A percentile compares a stretch with the other conserved stretches of the same genome.
Conservation (phyloP, 2,888 invertebrate genomes). For the Camponotus fellah region DNA sequence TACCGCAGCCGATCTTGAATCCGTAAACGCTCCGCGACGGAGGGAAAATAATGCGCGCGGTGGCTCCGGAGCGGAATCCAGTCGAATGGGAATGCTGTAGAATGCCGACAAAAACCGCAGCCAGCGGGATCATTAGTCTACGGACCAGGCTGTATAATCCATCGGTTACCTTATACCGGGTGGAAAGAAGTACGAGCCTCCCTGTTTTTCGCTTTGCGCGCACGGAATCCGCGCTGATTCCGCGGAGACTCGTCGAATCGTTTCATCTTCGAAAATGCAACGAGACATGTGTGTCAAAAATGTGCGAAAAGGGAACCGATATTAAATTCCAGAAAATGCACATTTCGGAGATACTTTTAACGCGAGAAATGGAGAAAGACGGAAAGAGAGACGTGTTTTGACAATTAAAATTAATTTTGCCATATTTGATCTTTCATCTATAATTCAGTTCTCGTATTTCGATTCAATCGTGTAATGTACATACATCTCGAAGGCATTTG, state of each 20-base stretch:
- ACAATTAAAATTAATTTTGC: neutral
- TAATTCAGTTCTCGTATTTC: slow-evolving; percentile 25
- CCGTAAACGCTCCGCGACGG: slow-evolving; percentile 49
- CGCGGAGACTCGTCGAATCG: slow-evolving; percentile 30
- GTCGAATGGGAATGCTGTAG: slow-evolving; percentile 86
- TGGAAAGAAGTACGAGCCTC: slow-evolving; percentile 68
- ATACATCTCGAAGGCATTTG: slow-evolving; percentile 11
- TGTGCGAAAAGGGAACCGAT: too few relatives aligned
- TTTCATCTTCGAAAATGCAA: slow-evolving; percentile 22
- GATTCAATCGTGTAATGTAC: slow-evolving; percentile 6
- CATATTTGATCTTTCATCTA: slow-evolving; percentile 7
- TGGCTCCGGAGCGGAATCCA: slow-evolving; percentile 77
- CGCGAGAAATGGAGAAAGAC: neutral
- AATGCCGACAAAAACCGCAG: slow-evolving; percentile 85
- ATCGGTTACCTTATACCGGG: slow-evolving; percentile 81
- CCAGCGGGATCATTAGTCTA: slow-evolving; percentile 85
- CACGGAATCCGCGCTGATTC: slow-evolving; percentile 4
- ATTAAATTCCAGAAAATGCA: neutral
- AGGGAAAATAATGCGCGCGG: slow-evolving; percentile 73
- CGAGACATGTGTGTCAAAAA: neutral
- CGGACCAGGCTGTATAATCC: slow-evolving; percentile 81
- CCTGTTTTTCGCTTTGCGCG: slow-evolving; percentile 22
- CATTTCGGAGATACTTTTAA: neutral
- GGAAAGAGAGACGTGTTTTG: neutral
- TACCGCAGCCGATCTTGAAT: slow-evolving; percentile 54